Base-by-base conservation (phyloP, 2,888 invertebrate genomes). In the Acleris cristana region DNA sequence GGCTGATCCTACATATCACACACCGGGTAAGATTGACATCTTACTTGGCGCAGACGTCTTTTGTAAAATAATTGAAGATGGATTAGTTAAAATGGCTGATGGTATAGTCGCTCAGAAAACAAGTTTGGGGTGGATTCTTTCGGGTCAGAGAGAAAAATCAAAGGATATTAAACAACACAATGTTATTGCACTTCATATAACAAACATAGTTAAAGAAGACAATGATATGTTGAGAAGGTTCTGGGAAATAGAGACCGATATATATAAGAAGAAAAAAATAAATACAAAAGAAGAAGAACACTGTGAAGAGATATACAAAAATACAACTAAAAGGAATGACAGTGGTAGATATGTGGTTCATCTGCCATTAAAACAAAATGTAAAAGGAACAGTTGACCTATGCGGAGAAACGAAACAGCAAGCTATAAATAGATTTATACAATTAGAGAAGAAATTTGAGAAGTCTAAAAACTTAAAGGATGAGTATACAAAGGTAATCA, bases 31-130 rank as follows among this genome's bases (percentile, higher is more conserved):
- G 18, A 66, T 73, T 21, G 71, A 71, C 23, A 40, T 73, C 14
- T 60, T 73, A 54, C 73, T 76, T 14, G 73, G 74, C 19, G 71
- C 75, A 10, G 74, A 75, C 12, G 67, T 74, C 4, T 73, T 65
- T 51, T 60, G 71, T n/a, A 67, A 72, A 51, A 74, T 76, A n/a
- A 70, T 75, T 49, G 69, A 72, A 63, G 70, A 66, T 7, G 74
- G 73, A 16, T 58, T 74, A 40, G 16, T 72, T 12, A 73, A 69
- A 58, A 48, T 66, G 49, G 34, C 66, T 16, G 69, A 65, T 12
- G 69, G 71, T n/a, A 19, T 72, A 55, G 66, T 74, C n/a, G 73
- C 70, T 57, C 74, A 73, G 56, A 71, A 71, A 21, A 73, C 73
- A 62, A 26, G 58, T 58, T 69, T 74, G n/a, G 70, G 71, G 16